These are phyloP conservation scores for Rhinella marina DNA, from an alignment of 2,797 vertebrate genomes.

Conservation along the genomic window DNA sequence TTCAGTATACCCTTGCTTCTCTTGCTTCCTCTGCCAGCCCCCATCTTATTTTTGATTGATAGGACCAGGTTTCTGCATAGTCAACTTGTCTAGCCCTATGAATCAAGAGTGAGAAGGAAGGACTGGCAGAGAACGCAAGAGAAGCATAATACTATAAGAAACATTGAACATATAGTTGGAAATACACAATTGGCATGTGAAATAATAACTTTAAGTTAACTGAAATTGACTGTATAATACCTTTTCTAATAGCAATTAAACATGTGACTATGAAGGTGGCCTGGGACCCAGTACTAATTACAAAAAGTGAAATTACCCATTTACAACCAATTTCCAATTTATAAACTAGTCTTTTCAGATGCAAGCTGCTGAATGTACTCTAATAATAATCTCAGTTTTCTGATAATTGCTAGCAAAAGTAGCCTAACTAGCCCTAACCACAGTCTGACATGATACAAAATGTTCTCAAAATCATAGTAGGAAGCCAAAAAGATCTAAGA, in stretches of 20 bases:
- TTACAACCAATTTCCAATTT: not conserved
- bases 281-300: not conserved
- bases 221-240: not conserved
- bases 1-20: too few relatives aligned
- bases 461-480: slow-evolving; percentile 27
- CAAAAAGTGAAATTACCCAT: not conserved
- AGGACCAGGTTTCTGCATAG: too few relatives aligned
- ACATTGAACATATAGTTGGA: not conserved
- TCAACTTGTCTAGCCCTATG: too few relatives aligned
- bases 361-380: not conserved
- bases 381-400: slow-evolving; percentile 20
- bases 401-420: not conserved
- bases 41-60: too few relatives aligned
- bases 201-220: not conserved
- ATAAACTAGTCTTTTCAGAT: not conserved
- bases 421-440: not conserved
- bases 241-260: not conserved
- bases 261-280: not conserved
- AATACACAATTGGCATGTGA: not conserved
- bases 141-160: not conserved
- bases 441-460: slow-evolving; percentile 30
- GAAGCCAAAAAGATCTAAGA: not conserved
- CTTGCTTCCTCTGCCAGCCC: too few relatives aligned
- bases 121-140: too few relatives aligned
- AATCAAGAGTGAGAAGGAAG: too few relatives aligned